Conservation (phyloP, 2,797 vertebrate species). For the Pseudochirops cupreus region DNA sequence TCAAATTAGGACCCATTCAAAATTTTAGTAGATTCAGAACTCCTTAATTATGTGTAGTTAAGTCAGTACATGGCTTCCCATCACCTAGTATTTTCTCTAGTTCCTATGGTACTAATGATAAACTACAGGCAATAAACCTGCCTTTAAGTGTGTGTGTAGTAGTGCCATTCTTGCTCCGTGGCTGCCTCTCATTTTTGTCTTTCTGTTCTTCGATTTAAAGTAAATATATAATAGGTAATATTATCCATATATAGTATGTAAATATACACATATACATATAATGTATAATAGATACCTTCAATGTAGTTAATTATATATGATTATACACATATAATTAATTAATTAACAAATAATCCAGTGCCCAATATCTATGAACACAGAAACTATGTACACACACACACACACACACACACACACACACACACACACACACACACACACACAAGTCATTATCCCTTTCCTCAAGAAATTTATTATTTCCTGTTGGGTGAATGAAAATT, state of each 20-base stretch:
- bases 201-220: background rate
- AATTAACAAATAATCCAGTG: background rate
- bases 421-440: background rate
- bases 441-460: background rate
- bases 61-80: background rate
- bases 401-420: no score
- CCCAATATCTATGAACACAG: background rate
- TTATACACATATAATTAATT: background rate
- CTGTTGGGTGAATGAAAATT: background rate
- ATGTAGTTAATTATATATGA: background rate
- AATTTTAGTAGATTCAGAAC: slow-evolving; percentile 41
- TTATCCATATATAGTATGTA: background rate
- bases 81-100: background rate
- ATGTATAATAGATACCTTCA: background rate
- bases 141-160: background rate
- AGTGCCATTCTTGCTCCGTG: background rate
- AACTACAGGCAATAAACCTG: background rate
- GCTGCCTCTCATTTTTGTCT: background rate
- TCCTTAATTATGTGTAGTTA: background rate
- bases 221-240: background rate
- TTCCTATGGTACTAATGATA: background rate
- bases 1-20: slow-evolving; percentile 29
- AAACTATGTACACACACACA: background rate
- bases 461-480: background rate
- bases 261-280: accelerated